Conservation (phyloP, 2,888 invertebrate species). For the Hipparchia sbordonii region DNA sequence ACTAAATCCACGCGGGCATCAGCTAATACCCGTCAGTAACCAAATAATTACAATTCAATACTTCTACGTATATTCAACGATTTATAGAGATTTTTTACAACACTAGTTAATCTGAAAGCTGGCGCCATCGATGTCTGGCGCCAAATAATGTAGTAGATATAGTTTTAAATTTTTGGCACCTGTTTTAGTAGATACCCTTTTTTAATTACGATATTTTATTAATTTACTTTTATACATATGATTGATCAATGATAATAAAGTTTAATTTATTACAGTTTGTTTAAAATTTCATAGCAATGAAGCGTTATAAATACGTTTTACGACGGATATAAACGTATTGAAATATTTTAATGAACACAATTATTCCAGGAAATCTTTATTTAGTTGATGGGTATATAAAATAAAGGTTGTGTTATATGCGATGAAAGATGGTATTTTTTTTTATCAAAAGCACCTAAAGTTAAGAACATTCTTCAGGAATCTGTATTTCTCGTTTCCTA, state of each 20-base stretch:
- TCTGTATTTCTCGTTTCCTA: too few species aligned
- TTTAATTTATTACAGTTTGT: background rate
- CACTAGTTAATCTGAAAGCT: background rate
- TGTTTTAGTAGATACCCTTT: background rate
- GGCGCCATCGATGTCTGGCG: background rate
- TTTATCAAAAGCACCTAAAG: too few species aligned
- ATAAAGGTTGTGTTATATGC: too few species aligned
- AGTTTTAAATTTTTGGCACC: background rate
- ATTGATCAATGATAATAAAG: background rate
- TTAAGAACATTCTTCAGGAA: too few species aligned
- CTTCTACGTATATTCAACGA: too few species aligned
- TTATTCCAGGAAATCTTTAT: background rate
- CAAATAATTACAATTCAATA: too few species aligned
- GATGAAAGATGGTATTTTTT: too few species aligned
- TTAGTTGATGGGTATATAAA: background rate
- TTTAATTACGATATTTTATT: background rate
- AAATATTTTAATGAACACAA: slow-evolving; percentile 5
- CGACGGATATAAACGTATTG: slow-evolving; percentile 16
- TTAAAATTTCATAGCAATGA: background rate
- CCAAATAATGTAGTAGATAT: background rate
- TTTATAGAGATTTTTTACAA: background rate
- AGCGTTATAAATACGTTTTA: slow-evolving; percentile 8
- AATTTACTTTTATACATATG: background rate
- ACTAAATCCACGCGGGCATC: too few species aligned
- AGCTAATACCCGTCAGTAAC: too few species aligned